Conservation (phyloP, 1,140 invertebrate species). For the Adelges cooleyi region DNA sequence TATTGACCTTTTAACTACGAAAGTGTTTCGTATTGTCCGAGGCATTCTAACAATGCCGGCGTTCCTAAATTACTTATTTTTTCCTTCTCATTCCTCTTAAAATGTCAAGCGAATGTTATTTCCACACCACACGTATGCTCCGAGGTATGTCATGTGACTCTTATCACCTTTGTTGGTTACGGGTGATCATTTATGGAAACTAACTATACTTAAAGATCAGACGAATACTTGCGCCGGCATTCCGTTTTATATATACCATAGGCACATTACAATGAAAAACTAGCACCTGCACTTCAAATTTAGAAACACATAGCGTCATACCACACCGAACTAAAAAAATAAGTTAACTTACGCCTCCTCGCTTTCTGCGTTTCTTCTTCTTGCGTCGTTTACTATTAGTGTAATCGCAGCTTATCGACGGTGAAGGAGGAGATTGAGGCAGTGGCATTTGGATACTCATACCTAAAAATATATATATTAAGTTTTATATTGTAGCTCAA, state of each 20-base stretch:
- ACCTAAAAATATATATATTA: conserved; percentile 31
- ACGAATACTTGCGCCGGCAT: not conserved
- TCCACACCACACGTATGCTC: not conserved
- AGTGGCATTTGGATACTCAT: conserved; percentile 31
- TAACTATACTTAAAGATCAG: too few species aligned
- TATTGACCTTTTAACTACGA: conserved; percentile 22
- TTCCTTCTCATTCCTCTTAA: not conserved
- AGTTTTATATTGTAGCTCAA: too few species aligned
- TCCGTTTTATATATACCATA: not conserved
- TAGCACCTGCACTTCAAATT: not conserved
- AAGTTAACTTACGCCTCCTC: conserved; percentile 33
- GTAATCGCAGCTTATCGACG: conserved; percentile 26
- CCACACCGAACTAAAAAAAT: not conserved
- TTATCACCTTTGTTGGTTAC: too few species aligned
- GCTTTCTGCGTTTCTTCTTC: conserved; percentile 33
- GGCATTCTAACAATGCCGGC: not conserved
- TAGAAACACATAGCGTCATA: not conserved
- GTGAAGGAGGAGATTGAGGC: conserved; percentile 28
- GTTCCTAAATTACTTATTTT: not conserved
- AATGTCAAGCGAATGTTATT: conserved; percentile 14
- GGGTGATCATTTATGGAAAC: too few species aligned
- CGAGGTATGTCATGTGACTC: not conserved
- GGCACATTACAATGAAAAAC: not conserved
- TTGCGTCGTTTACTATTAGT: conserved; percentile 24
- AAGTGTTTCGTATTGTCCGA: not conserved